Evolutionary conservation across 1,140 invertebrate genomes (phyloP).

Genomic region (Brachionus paranguensis): DNA sequence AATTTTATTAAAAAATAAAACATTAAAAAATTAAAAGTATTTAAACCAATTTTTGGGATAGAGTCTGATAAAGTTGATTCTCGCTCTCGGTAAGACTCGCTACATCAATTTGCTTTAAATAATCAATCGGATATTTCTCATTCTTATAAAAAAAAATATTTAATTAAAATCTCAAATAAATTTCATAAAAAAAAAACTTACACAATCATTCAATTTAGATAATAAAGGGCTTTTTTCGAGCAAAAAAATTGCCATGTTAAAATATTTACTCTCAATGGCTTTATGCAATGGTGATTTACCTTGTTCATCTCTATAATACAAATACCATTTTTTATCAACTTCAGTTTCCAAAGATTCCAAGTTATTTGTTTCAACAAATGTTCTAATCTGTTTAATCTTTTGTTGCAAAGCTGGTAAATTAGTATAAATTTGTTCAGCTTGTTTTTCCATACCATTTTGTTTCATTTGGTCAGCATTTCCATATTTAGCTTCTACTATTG

Average conservation of each 20-base stretch:
- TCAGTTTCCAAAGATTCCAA: neutral
- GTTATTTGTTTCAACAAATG: neutral
- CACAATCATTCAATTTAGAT: constrained; percentile 28
- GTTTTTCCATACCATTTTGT: constrained; percentile 12
- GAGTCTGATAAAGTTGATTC: neutral
- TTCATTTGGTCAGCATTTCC: constrained; percentile 12
- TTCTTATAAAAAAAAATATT: neutral
- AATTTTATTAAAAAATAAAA: neutral
- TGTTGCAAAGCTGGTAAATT: neutral
- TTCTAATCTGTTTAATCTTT: constrained; percentile 22
- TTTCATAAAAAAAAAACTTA: constrained; percentile 1
- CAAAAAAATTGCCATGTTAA: neutral
- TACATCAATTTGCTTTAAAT: neutral
- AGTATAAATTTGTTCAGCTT: constrained; percentile 32
- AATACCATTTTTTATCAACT: constrained; percentile 6
- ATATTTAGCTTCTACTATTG: neutral
- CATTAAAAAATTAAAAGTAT: neutral
- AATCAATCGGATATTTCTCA: constrained; percentile 25
- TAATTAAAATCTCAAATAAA: neutral
- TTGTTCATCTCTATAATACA: neutral
- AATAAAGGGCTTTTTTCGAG: constrained; percentile 20
- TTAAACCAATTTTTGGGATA: constrained; percentile 11
- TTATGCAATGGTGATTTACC: constrained; percentile 4
- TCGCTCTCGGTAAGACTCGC: neutral
- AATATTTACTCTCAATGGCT: constrained; percentile 28